phyloP scores from a whole-genome alignment of 2,113 vertebrate genomes.

The Serilophus lunatus region DNA sequence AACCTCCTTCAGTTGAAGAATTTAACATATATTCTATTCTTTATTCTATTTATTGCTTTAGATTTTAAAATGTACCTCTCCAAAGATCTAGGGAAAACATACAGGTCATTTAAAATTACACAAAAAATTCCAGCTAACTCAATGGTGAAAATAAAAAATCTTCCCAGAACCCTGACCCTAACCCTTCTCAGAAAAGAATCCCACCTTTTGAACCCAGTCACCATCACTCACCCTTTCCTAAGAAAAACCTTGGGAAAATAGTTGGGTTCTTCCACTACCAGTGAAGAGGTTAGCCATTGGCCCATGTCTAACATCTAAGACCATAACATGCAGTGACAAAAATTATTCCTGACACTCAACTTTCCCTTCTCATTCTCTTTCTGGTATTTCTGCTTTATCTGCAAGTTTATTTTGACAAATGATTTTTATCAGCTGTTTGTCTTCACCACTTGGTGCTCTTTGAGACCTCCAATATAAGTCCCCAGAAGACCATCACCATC shows the following conservation, averaged over 20 bases:
- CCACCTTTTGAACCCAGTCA: slow-evolving; percentile 45
- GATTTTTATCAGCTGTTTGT: slow-evolving; percentile 10
- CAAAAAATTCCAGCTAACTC: slow-evolving; percentile 8
- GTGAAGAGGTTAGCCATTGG: slow-evolving; percentile 3
- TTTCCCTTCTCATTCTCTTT: slow-evolving; percentile 25
- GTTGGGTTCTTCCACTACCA: not conserved
- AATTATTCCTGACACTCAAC: slow-evolving; percentile 39
- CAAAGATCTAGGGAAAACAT: slow-evolving; percentile 18
- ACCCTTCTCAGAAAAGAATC: slow-evolving; percentile 45
- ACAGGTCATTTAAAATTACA: slow-evolving; percentile 9
- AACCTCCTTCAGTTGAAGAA: not conserved
- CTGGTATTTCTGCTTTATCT: slow-evolving; percentile 17
- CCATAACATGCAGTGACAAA: not conserved
- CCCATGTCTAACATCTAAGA: not conserved
- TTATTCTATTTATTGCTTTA: slow-evolving; percentile 14
- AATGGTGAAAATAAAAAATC: slow-evolving; percentile 19
- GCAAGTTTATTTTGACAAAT: slow-evolving; percentile 35
- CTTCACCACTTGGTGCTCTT: not conserved
- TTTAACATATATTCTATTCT: not conserved
- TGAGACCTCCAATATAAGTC: not conserved
- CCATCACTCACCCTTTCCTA: not conserved
- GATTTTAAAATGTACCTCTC: not conserved
- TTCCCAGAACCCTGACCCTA: slow-evolving; percentile 47
- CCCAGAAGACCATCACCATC: not conserved
- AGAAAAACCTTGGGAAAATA: slow-evolving; percentile 56